Evolutionary conservation across 2,797 vertebrate species (phyloP).

Genomic region (Schizothorax lantsangensis): DNA sequence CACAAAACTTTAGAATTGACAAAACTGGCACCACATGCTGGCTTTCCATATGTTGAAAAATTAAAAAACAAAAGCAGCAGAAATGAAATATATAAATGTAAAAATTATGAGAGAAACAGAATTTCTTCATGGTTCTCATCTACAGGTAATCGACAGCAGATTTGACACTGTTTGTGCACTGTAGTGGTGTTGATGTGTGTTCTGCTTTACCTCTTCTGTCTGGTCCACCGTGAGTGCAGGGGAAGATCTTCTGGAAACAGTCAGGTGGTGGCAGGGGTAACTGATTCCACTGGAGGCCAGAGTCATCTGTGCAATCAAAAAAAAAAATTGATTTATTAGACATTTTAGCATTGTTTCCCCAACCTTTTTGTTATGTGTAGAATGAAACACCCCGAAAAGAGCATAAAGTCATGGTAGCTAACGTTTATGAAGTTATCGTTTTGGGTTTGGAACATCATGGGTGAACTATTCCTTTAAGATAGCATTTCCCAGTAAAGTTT

Average conservation of each 20-base stretch:
- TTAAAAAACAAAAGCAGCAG: not conserved
- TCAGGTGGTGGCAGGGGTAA: constrained; percentile 96
- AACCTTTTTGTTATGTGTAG: not conserved
- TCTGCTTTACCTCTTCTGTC: constrained; percentile 87
- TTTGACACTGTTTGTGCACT: constrained; percentile 1
- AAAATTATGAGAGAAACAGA: not conserved
- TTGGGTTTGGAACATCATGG: not conserved
- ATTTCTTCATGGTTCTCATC: not conserved
- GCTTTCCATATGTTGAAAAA: constrained; percentile 19
- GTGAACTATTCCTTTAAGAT: not conserved
- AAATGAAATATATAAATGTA: not conserved
- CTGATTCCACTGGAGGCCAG: constrained; percentile 90
- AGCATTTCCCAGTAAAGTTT: constrained; percentile 20
- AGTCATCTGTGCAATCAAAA: constrained; percentile 85
- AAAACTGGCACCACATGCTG: constrained; percentile 21
- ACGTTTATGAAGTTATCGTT: not conserved
- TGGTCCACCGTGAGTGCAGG: constrained; percentile 89
- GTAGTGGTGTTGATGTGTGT: not conserved
- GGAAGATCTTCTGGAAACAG: constrained; percentile 92
- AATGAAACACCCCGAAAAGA: not conserved
- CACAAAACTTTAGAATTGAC: constrained; percentile 20
- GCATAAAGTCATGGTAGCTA: not conserved
- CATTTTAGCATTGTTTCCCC: constrained; percentile 22
- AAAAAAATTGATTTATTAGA: constrained; percentile 59
- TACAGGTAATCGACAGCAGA: not conserved